Conservation (phyloP, 2,888 invertebrate species). For the Keiferia lycopersicella region DNA sequence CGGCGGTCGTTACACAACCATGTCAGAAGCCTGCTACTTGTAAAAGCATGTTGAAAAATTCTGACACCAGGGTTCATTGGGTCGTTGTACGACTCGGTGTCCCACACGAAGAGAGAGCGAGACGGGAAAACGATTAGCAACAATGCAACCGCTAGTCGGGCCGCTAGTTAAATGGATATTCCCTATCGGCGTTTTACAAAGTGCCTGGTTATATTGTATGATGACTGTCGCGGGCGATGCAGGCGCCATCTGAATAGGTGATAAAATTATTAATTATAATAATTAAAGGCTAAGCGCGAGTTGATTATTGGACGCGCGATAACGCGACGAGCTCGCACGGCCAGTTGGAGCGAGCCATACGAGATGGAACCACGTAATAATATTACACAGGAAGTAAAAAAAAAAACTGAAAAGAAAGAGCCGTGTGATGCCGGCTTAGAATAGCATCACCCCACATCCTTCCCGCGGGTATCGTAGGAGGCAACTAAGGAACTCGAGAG, state of each 20-base stretch:
- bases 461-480: no score
- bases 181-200: conserved; percentile 1
- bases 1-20: no score
- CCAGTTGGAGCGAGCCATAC: conserved; percentile 38
- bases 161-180: not conserved
- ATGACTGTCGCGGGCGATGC: conserved; percentile 33
- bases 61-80: no score
- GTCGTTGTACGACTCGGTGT: no score
- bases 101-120: no score
- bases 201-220: conserved; percentile 5
- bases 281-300: conserved; percentile 62
- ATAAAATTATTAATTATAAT: conserved; percentile 76
- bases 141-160: not conserved
- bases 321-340: conserved; percentile 44
- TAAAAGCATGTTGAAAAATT: no score
- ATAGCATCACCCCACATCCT: no score
- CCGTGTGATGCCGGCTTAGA: no score
- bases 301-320: conserved; percentile 70
- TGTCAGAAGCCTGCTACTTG: no score
- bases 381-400: no score
- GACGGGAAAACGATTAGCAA: not conserved
- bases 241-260: conserved; percentile 58
- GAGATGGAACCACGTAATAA: conserved; percentile 30
- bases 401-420: no score
- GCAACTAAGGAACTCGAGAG: no score